A percentile compares a stretch with the other conserved stretches of the same genome.
These are phyloP conservation scores for Nomada ferruginata DNA, from an alignment of 2,888 invertebrate genomes.

Conservation along the genomic window DNA sequence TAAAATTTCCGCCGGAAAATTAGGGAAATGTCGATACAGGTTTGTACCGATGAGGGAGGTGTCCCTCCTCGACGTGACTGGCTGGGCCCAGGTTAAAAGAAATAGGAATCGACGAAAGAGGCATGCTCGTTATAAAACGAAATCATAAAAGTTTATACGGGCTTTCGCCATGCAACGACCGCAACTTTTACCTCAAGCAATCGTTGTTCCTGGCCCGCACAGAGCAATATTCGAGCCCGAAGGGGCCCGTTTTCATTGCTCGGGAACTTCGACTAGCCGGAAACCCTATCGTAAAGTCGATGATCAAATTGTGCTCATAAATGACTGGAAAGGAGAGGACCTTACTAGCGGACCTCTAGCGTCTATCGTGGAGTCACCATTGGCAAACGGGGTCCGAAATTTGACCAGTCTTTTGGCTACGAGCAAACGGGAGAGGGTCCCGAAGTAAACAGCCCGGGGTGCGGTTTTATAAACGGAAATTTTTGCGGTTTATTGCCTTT, in stretches of 20 bases:
- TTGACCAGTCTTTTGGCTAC: neutral
- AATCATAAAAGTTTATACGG: constrained; percentile 77
- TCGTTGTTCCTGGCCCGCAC: neutral
- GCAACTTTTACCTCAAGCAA: constrained; percentile 78
- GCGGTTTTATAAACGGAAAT: constrained; percentile 77
- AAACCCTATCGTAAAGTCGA: constrained; percentile 80
- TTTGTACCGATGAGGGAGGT: neutral
- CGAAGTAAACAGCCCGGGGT: constrained; percentile 87
- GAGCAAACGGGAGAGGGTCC: too few relatives aligned
- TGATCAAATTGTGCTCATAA: constrained; percentile 77
- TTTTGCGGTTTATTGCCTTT: constrained; percentile 76
- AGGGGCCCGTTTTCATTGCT: neutral
- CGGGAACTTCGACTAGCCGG: neutral
- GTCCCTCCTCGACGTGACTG: too few relatives aligned
- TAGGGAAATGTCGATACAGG: neutral
- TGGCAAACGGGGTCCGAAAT: neutral
- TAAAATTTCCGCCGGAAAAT: constrained; percentile 23
- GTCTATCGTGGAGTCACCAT: neutral
- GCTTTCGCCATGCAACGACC: constrained; percentile 76
- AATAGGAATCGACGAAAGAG: constrained; percentile 16
- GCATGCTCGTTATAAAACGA: constrained; percentile 62
- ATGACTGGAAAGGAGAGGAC: constrained; percentile 41
- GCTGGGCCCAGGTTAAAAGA: neutral
- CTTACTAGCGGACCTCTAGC: too few relatives aligned
- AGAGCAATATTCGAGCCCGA: constrained; percentile 10